Percentiles rank a stretch among this genome's conserved stretches.
phyloP scores from a whole-genome alignment of 1,140 invertebrate genomes.

The Drosophila erecta region DNA sequence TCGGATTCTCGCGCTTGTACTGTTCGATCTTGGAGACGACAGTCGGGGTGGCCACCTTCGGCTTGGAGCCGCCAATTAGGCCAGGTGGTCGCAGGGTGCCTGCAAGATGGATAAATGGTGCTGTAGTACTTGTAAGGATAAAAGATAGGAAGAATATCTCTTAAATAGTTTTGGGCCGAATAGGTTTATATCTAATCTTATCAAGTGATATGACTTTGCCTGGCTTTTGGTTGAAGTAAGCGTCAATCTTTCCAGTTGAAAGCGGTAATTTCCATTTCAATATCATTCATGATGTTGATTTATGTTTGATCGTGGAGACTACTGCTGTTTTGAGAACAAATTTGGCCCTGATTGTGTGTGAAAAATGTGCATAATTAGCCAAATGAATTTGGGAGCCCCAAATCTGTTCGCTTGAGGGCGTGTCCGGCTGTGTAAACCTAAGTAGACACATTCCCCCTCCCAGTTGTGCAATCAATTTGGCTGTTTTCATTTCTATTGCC shows the following conservation, averaged over 20 bases:
- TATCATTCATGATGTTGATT: neutral
- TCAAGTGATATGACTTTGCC: too few species aligned
- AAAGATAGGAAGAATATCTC: too few species aligned
- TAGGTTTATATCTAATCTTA: too few species aligned
- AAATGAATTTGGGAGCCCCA: neutral
- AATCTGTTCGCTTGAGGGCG: constrained; percentile 17
- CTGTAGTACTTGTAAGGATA: too few species aligned
- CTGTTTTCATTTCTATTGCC: constrained; percentile 8
- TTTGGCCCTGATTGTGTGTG: neutral
- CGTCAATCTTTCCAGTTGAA: too few species aligned
- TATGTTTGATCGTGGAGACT: neutral
- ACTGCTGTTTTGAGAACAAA: neutral
- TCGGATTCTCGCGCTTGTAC: constrained; percentile 98
- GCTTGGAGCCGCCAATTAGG: constrained; percentile 98
- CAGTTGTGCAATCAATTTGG: constrained; percentile 45
- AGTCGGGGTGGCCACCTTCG: constrained; percentile 98
- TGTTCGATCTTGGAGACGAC: constrained; percentile 98
- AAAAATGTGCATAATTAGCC: constrained; percentile 18
- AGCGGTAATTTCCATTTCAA: too few species aligned
- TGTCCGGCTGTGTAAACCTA: neutral
- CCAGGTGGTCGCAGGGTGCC: constrained; percentile 97
- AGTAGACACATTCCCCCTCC: constrained; percentile 9
- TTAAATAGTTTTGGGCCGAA: too few species aligned
- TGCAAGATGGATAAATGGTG: constrained; percentile 85
- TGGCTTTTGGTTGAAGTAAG: too few species aligned